Base-by-base conservation (phyloP, 2,113 vertebrate genomes). In the Cyrtonyx montezumae region DNA sequence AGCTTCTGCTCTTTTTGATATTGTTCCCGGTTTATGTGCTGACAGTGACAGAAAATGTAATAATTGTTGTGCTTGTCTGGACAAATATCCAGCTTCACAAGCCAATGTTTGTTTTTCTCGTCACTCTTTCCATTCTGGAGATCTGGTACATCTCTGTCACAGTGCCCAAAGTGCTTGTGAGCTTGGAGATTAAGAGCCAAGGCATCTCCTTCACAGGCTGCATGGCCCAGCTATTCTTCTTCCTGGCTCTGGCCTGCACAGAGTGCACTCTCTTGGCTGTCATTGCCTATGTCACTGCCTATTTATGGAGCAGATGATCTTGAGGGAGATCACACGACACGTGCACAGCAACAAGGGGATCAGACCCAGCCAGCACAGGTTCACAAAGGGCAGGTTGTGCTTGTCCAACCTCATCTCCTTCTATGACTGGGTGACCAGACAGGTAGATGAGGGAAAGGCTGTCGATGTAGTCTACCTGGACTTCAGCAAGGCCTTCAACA, bases 121-220 rank as follows among this genome's bases (percentile, higher is more conserved):
- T 94, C 73, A 93, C 90, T 51, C 92, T 97, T 68, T 96, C 97
- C 79, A 91, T 97, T 80, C 92, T 97, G 37, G 97, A 97, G 74
- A 90, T 95, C 12, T 94, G 97, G 90, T 95, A 96, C 5, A 25
- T 97, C 49, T 96, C 97, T 0, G 93, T 96, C 66, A 97, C 93
- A 1, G 80, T 95, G 26, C 97, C 97, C 75, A 96, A 94, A 51
- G 79, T 94, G 88, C 90, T 97, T 37, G 36, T 88, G 16, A 84
- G 95, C 46, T 93, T 96, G 59, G 74, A 77, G 13, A 73, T 62
- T 1, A 21, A 36, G 12, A 84, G 68, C 62, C 80, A 84, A 81
- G 13, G 36, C 84, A 84, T 84, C 48, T 84, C 69, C 48, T 74
- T 74, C 59, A 65, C 32, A 32, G 69, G 80, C 25, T 84, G 58